Evolutionary conservation across 2,113 vertebrate species (phyloP), one percentile per base, ranked within the genome.

Genomic region (Dasypus novemcinctus): DNA sequence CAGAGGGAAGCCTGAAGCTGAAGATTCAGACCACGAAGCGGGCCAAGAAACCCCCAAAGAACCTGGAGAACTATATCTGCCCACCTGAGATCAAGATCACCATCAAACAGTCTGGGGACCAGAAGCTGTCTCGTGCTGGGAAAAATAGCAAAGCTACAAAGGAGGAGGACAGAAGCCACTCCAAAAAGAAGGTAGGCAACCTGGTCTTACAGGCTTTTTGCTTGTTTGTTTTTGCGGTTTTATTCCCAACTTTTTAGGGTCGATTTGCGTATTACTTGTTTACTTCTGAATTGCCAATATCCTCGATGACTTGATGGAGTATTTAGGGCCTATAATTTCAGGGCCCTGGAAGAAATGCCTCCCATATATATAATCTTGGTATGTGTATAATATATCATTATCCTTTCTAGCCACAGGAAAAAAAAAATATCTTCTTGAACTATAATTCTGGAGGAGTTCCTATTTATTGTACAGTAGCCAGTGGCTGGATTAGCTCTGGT

Each of bases 21-120:
- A 99, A 99, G 98, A 99, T 99, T 96, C 99, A 99, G 98, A 99
- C 99, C 72, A 99, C 99, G 79, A 99, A 99, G 97, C 98, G 99
- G 97, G 99, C 99, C 1, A 99, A 99, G 98, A 99, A 99, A 98
- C 99, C 99, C 97, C 99, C 99, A 76, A 99, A 99, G 98, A 99
- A 98, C 97, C 98, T 99, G 98, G 99, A 99, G 99, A 99, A 99
- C 99, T 99, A 99, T 97, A 99, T 99, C 97, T 99, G 99, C 95
- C 99, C 99, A 68, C 99, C 99, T 0, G 99, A 99, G 98, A 99
- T 99, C 98, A 99, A 99, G 98, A 99, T 99, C 98, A 99, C 99
- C 97, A 99, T 99, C 98, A 99, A 99, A 97, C 99, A 99, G 91
- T 98, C 99, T 27, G 98, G 99, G 95, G 98, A 99, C 95, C 99